Percentiles rank a stretch among this genome's conserved stretches.
Evolutionary conservation across 1,140 invertebrate genomes (phyloP).

Genomic region (Aradophagus sp.): DNA sequence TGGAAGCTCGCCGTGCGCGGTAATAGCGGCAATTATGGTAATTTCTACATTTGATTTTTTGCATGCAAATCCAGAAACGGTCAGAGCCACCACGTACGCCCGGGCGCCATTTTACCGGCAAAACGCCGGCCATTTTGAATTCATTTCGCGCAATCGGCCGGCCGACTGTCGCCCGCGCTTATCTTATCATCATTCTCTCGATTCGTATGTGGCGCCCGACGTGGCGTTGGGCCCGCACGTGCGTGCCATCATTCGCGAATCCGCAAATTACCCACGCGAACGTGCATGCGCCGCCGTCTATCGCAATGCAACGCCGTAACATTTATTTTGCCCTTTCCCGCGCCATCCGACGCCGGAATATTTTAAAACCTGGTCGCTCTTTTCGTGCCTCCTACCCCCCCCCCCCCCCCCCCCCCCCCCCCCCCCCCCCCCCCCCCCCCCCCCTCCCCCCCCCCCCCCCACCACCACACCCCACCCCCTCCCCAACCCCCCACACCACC

Average conservation of each 20-base stretch:
- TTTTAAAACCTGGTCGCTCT: constrained; percentile 65
- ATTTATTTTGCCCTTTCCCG: constrained; percentile 74
- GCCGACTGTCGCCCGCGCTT: constrained; percentile 66
- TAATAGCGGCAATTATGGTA: constrained; percentile 48
- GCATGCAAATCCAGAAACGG: constrained; percentile 68
- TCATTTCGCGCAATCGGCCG: constrained; percentile 70
- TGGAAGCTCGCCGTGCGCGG: constrained; percentile 5
- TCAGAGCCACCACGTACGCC: constrained; percentile 55
- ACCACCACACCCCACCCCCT: too few relatives aligned
- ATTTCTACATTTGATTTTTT: constrained; percentile 39
- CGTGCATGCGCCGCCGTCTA: constrained; percentile 61
- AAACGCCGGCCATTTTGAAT: constrained; percentile 72
- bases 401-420: too few relatives aligned
- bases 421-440: too few relatives aligned
- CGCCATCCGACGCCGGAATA: constrained; percentile 68
- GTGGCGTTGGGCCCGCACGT: constrained; percentile 47
- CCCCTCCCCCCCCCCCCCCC: too few relatives aligned
- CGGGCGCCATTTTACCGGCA: constrained; percentile 71
- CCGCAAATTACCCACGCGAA: constrained; percentile 52
- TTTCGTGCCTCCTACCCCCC: too few relatives aligned
- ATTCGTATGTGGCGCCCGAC: constrained; percentile 21
- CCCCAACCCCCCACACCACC: too few relatives aligned
- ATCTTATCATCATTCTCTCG: constrained; percentile 54
- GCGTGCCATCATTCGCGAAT: constrained; percentile 35
- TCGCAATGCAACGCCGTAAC: constrained; percentile 69